phyloP scores from a whole-genome alignment of 2,113 vertebrate genomes.

The Meriones unguiculatus region DNA sequence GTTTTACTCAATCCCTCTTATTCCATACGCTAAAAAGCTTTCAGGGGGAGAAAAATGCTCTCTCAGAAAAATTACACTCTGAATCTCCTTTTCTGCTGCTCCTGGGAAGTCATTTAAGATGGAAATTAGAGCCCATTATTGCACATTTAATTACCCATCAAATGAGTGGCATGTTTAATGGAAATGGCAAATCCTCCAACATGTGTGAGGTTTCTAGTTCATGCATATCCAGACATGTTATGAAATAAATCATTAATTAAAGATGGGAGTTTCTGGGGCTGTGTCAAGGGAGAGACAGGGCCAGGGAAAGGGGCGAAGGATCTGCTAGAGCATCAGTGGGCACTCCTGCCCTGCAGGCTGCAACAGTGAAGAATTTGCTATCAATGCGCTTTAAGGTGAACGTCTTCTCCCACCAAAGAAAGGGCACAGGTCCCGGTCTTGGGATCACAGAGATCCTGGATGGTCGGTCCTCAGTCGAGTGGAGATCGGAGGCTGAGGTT shows the following conservation, averaged over 20 bases:
- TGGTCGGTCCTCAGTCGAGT: not conserved
- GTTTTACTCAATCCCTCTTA: constrained; percentile 41
- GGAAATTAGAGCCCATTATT: constrained; percentile 80
- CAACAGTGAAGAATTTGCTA: not conserved
- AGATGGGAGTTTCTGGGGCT: constrained; percentile 5
- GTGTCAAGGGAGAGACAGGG: not conserved
- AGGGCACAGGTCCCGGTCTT: not conserved
- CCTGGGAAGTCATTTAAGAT: constrained; percentile 77
- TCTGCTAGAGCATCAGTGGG: not conserved
- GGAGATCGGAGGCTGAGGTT: not conserved
- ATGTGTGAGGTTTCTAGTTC: constrained; percentile 71
- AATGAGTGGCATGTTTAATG: constrained; percentile 81
- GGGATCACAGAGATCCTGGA: not conserved
- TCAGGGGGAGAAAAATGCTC: not conserved
- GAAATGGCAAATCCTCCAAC: constrained; percentile 74
- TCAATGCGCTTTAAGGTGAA: not conserved
- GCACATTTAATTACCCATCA: constrained; percentile 78
- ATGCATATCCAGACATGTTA: constrained; percentile 62
- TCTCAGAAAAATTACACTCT: constrained; percentile 72
- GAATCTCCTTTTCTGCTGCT: constrained; percentile 60
- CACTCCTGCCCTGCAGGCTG: not conserved
- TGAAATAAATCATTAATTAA: constrained; percentile 76
- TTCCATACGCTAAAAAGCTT: constrained; percentile 45
- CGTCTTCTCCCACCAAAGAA: rapidly evolving
- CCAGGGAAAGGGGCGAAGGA: not conserved